Percentiles rank a stretch among this genome's conserved stretches.
phyloP scores from a whole-genome alignment of 2,888 invertebrate genomes.

The Melangyna quadrimaculata region DNA sequence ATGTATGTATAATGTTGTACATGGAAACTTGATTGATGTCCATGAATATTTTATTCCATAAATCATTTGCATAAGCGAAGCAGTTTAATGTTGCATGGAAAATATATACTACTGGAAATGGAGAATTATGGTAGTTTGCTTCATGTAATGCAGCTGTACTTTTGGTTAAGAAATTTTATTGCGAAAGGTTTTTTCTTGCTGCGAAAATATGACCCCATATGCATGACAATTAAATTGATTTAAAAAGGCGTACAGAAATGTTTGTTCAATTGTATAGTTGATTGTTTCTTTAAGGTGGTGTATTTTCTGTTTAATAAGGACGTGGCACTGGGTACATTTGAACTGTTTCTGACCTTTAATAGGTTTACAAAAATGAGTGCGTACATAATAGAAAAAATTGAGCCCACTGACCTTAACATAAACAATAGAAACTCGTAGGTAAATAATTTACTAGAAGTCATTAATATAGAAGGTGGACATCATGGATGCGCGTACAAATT shows the following conservation, averaged over 20 bases:
- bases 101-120: not conserved
- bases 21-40: slow-evolving; percentile 12
- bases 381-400: too few species aligned
- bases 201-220: not conserved
- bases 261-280: not conserved
- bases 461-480: too few species aligned
- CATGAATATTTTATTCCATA: slow-evolving; percentile 18
- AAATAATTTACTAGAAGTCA: too few species aligned
- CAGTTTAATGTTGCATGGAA: not conserved
- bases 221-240: not conserved
- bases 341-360: too few species aligned
- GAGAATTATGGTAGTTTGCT: not conserved
- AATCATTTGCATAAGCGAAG: slow-evolving; percentile 10
- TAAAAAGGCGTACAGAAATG: too few species aligned
- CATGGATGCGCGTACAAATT: too few species aligned
- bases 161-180: not conserved
- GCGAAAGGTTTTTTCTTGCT: not conserved
- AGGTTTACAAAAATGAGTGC: too few species aligned
- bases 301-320: too few species aligned
- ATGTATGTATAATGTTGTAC: not conserved
- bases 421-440: too few species aligned
- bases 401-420: too few species aligned
- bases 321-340: too few species aligned
- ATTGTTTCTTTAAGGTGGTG: too few species aligned
- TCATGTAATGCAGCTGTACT: not conserved